Base-by-base conservation (phyloP, 1,140 invertebrate genomes). In the Ridgeia piscesae region DNA sequence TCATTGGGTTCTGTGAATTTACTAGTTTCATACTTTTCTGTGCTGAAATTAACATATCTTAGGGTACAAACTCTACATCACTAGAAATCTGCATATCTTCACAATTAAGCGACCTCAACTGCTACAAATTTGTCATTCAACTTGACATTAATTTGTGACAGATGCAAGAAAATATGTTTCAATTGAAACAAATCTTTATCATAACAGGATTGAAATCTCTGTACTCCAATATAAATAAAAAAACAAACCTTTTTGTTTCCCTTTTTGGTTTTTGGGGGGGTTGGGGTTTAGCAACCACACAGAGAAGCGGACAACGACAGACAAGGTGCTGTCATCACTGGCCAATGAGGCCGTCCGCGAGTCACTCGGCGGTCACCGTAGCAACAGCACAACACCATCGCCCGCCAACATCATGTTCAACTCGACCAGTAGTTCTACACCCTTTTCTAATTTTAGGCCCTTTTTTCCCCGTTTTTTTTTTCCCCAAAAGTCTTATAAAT, bases 301-400 rank as follows among this genome's bases (percentile, higher is more conserved):
- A 48, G 95, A 95, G 50, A 94, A 95, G 92, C 93, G 94, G 35
- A 94, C 89, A 89, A 34, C 96, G 95, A 96, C 97, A 96, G 95
- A 97, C 96, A 96, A 97, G 96, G 95, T 97, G 96, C 95, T 97
- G 8, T 95, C 97, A 96, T 95, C 96, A 33, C 92, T 96, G 88
- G 95, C 96, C 11, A 94, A 94, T 92, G 96, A 96, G 93, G 95
- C 95, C 91, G 95, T 95, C 33, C 93, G 94, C 21, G 95, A 95
- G 92, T 95, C 95, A 31, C 94, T 96, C 91, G 93, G 93, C 91
- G 93, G 77, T 88, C 94, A 92, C 92, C 93, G 93, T 35, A 94
- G 93, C 88, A 92, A 94, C 35, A 94, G 93, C 91, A 94, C 94
- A 1, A 94, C 95, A 4, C 95, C 94, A 88, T 95, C 95, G 27